Conservation (phyloP, 2,797 vertebrate genomes). For the Syncerus caffer region DNA sequence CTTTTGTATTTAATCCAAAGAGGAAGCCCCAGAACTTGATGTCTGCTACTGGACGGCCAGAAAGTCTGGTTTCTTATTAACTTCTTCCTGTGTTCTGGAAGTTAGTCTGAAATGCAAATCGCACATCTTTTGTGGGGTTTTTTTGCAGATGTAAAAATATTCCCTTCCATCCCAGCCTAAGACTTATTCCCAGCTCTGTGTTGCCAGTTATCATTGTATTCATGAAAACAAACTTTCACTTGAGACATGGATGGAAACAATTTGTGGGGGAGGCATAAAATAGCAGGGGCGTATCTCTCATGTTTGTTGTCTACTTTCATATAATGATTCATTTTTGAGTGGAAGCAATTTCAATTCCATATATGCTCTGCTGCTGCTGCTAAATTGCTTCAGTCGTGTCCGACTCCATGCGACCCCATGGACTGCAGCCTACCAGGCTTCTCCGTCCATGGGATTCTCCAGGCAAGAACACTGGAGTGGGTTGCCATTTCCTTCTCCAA, state of each 20-base stretch:
- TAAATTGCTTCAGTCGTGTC: too few relatives aligned
- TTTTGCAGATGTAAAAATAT: slow-evolving; percentile 31
- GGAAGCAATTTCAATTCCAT: slow-evolving; percentile 22
- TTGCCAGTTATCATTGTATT: slow-evolving; percentile 43
- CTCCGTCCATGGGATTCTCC: too few relatives aligned
- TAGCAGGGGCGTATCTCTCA: not conserved
- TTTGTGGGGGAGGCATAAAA: slow-evolving; percentile 31
- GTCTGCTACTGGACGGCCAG: not conserved
- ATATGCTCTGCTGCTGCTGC: not conserved
- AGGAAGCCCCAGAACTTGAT: not conserved
- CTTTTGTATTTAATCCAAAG: slow-evolving; percentile 10
- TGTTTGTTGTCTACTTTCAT: not conserved
- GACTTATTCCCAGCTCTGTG: not conserved
- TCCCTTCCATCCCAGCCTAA: not conserved
- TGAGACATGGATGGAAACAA: slow-evolving; percentile 23
- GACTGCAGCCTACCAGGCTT: too few relatives aligned
- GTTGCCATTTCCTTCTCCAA: too few relatives aligned
- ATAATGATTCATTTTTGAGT: slow-evolving; percentile 12
- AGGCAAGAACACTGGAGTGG: too few relatives aligned
- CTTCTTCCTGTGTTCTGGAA: not conserved
- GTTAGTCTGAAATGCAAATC: not conserved
- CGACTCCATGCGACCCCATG: too few relatives aligned
- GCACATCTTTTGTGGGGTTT: not conserved
- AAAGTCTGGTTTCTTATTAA: slow-evolving; percentile 6
- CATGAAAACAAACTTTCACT: slow-evolving; percentile 49